These are phyloP conservation scores for Emydura subglobosa DNA, from an alignment of 2,113 vertebrate species.

Conservation along the genomic window DNA sequence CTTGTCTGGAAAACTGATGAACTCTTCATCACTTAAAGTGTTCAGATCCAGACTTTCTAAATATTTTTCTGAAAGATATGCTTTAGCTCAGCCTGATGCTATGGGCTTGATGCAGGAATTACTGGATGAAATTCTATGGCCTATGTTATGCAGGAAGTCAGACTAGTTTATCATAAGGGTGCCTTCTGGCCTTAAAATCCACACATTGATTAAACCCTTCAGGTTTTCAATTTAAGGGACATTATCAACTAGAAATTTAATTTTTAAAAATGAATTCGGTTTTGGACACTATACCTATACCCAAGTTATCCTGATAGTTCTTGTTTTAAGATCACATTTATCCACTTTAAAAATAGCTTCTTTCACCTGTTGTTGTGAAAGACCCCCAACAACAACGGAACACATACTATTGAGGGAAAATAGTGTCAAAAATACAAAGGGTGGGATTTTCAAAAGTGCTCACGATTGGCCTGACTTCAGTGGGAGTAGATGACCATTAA, in stretches of 20 bases:
- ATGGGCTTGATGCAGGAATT: neutral
- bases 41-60: neutral
- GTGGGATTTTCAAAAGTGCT: neutral
- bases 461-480: neutral
- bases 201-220: too few species aligned
- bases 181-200: too few species aligned
- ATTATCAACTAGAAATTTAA: too few species aligned
- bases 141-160: neutral
- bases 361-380: neutral
- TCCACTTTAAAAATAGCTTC: neutral
- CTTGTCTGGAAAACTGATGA: neutral
- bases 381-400: neutral
- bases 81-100: neutral
- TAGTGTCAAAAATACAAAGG: neutral
- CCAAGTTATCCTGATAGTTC: accelerated
- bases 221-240: too few species aligned
- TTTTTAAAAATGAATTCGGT: too few species aligned
- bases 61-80: neutral
- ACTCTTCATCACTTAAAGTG: neutral
- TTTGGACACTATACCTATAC: neutral
- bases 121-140: neutral
- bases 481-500: neutral
- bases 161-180: neutral
- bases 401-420: neutral
- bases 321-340: neutral